These are phyloP conservation scores for Drosophila fungiperda DNA, from an alignment of 2,888 invertebrate genomes.

Conservation along the genomic window DNA sequence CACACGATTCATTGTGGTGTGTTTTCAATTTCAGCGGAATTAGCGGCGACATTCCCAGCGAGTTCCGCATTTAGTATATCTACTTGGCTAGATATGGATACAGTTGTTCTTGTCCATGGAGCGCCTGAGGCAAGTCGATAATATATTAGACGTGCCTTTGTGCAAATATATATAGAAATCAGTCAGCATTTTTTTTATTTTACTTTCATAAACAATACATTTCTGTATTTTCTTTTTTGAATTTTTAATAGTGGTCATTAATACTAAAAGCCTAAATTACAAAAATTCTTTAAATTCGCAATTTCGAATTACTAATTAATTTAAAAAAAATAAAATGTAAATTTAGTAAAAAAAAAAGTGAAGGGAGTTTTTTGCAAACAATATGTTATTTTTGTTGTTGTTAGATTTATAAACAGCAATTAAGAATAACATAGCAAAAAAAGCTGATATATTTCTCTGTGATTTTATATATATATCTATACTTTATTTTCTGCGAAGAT, in stretches of 20 bases:
- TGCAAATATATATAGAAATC: background rate
- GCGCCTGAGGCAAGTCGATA: conserved; percentile 4
- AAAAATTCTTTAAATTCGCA: background rate
- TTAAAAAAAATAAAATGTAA: background rate
- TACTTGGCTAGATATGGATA: conserved; percentile 36
- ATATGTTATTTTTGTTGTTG: background rate
- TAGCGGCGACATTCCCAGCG: conserved; percentile 73
- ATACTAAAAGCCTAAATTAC: background rate
- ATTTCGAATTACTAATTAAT: background rate
- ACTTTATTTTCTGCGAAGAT: too few relatives aligned
- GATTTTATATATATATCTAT: too few relatives aligned
- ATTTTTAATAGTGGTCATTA: background rate
- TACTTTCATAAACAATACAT: background rate
- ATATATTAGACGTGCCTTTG: background rate
- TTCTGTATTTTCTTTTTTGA: background rate
- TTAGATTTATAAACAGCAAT: too few relatives aligned
- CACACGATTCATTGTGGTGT: conserved; percentile 73
- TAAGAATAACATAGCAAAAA: background rate
- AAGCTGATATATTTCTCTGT: background rate
- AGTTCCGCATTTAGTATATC: conserved; percentile 44
- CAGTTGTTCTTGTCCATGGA: conserved; percentile 33
- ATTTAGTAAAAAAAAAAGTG: background rate
- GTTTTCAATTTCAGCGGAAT: conserved; percentile 64
- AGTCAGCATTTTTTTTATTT: conserved; percentile 4
- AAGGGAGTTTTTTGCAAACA: background rate